Conservation (phyloP, 2,888 invertebrate genomes). For the Erebia palarica region DNA sequence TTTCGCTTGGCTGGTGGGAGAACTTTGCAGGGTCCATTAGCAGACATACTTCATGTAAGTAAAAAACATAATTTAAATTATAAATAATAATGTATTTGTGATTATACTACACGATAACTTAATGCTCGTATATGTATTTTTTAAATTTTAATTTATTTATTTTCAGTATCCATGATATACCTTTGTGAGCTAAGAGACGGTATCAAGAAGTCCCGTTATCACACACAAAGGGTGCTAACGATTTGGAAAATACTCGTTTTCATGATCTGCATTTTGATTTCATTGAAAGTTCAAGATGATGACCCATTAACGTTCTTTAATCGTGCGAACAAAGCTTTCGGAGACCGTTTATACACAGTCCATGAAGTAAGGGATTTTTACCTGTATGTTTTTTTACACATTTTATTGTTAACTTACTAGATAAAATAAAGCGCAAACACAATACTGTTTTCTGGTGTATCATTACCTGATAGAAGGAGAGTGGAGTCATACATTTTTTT, state of each 20-base stretch:
- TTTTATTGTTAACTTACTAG: background rate
- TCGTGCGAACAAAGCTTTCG: conserved; percentile 73
- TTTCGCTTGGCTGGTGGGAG: conserved; percentile 93
- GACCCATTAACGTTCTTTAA: conserved; percentile 75
- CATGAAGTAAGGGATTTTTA: conserved; percentile 62
- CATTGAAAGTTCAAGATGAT: conserved; percentile 74
- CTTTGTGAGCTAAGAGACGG: conserved; percentile 75
- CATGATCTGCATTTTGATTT: conserved; percentile 83
- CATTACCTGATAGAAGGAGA: too few species aligned
- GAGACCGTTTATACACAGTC: conserved; percentile 75
- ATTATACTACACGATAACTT: too few species aligned
- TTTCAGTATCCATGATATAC: conserved; percentile 48
- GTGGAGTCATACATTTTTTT: too few species aligned
- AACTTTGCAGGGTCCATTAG: conserved; percentile 84
- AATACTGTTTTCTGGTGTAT: too few species aligned
- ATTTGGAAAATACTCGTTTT: conserved; percentile 90
- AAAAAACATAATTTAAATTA: background rate
- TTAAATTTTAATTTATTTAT: background rate
- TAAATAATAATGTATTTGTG: too few species aligned
- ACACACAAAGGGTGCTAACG: conserved; percentile 87
- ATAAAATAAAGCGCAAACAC: too few species aligned
- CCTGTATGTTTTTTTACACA: background rate
- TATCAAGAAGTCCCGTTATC: conserved; percentile 86
- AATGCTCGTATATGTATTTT: too few species aligned
- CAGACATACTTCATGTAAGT: conserved; percentile 58